phyloP scores from a whole-genome alignment of 2,113 vertebrate genomes.

The Nothoprocta pentlandii region DNA sequence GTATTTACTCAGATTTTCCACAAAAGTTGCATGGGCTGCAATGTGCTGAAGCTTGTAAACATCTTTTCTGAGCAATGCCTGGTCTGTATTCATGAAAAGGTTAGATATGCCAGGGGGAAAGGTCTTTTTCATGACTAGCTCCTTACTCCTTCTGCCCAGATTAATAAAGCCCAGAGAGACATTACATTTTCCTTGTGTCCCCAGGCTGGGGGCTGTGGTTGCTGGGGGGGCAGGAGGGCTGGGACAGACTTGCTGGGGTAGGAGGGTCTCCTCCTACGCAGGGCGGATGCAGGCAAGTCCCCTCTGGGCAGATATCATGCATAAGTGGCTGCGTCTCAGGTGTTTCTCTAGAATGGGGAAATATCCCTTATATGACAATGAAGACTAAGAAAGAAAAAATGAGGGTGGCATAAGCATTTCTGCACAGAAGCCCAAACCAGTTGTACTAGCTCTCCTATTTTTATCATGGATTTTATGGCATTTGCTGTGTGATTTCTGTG shows the following conservation, averaged over 20 bases:
- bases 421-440: background rate
- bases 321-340: background rate
- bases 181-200: background rate
- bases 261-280: background rate
- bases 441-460: background rate
- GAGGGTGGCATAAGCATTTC: background rate
- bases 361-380: background rate
- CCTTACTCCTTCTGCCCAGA: background rate
- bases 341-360: background rate
- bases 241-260: background rate
- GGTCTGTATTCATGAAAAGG: background rate
- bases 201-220: accelerated
- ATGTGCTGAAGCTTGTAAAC: background rate
- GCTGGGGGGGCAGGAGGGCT: background rate
- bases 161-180: background rate
- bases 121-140: background rate
- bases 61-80: background rate
- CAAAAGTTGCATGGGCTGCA: background rate
- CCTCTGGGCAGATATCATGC: accelerated
- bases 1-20: background rate
- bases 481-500: background rate
- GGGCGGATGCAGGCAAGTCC: background rate
- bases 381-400: background rate
- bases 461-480: background rate
- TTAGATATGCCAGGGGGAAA: background rate